Percentiles rank a stretch among this genome's conserved stretches.
Evolutionary conservation across 1,140 invertebrate species (phyloP).

Genomic region (Fopius arisanus): DNA sequence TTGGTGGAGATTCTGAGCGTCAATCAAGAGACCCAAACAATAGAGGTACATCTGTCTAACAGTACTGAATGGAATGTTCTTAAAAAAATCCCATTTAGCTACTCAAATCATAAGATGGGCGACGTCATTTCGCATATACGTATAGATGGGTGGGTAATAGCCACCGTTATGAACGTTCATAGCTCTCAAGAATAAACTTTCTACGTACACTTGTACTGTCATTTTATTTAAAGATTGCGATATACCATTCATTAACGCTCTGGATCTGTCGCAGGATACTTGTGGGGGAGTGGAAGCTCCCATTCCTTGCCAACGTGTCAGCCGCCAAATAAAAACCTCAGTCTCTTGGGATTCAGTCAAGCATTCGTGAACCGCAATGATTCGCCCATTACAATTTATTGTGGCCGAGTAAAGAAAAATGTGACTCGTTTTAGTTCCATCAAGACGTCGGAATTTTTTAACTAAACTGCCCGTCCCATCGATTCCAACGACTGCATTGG

Average conservation of each 20-base stretch:
- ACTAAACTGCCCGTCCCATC: constrained; percentile 24
- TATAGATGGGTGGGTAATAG: background rate
- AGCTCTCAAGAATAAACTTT: background rate
- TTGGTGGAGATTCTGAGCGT: background rate
- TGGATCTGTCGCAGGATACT: constrained; percentile 14
- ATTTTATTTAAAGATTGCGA: constrained; percentile 12
- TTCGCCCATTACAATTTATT: constrained; percentile 24
- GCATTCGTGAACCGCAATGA: constrained; percentile 37
- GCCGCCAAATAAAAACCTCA: background rate
- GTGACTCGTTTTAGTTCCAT: background rate
- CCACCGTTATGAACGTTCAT: background rate
- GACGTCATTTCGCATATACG: background rate
- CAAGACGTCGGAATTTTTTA: background rate
- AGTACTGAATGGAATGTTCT: background rate
- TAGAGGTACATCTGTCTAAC: background rate
- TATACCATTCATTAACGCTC: constrained; percentile 8
- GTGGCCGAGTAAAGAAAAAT: constrained; percentile 28
- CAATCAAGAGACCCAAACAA: background rate
- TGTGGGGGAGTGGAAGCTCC: background rate
- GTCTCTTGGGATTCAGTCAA: constrained; percentile 19
- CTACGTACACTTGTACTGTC: background rate
- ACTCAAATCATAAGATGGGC: background rate
- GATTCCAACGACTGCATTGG: background rate
- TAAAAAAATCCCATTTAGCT: background rate
- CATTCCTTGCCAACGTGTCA: background rate